These are phyloP conservation scores for Rhynchonema sp. DNA, from an alignment of 2,888 invertebrate species.

Conservation along the genomic window DNA sequence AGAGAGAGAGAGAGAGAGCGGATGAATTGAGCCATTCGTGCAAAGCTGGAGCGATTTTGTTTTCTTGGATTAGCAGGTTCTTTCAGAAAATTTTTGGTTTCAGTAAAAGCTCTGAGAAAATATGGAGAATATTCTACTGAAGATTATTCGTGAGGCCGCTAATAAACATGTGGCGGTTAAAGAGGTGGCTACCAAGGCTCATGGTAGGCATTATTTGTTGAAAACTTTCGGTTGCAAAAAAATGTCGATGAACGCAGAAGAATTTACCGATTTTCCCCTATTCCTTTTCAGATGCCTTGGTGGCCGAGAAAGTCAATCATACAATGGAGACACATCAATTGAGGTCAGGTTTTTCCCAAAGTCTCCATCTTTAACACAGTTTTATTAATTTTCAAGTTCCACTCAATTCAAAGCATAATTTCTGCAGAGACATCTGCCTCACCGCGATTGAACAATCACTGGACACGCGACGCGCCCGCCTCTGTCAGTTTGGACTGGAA, in stretches of 20 bases:
- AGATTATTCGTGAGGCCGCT: background rate
- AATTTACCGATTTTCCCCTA: too few relatives aligned
- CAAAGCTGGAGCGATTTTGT: too few relatives aligned
- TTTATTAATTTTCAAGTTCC: too few relatives aligned
- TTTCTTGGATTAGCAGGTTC: too few relatives aligned
- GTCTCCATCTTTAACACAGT: too few relatives aligned
- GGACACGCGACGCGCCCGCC: background rate
- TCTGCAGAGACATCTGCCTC: background rate
- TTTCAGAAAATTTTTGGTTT: too few relatives aligned
- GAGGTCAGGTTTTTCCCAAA: too few relatives aligned
- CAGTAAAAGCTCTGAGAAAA: too few relatives aligned
- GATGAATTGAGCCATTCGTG: too few relatives aligned
- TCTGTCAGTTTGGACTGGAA: background rate
- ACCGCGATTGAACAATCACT: background rate
- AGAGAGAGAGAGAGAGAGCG: too few relatives aligned
- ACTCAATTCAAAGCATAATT: too few relatives aligned
- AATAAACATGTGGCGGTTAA: background rate
- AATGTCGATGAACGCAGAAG: background rate
- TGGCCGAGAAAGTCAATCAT: background rate
- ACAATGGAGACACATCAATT: background rate
- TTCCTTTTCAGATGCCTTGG: background rate
- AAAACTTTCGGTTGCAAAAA: background rate
- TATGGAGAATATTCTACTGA: background rate
- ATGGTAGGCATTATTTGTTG: background rate
- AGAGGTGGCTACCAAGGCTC: background rate